Evolutionary conservation across 1,140 invertebrate genomes (phyloP).

Genomic region (Coenobita brevimanus): DNA sequence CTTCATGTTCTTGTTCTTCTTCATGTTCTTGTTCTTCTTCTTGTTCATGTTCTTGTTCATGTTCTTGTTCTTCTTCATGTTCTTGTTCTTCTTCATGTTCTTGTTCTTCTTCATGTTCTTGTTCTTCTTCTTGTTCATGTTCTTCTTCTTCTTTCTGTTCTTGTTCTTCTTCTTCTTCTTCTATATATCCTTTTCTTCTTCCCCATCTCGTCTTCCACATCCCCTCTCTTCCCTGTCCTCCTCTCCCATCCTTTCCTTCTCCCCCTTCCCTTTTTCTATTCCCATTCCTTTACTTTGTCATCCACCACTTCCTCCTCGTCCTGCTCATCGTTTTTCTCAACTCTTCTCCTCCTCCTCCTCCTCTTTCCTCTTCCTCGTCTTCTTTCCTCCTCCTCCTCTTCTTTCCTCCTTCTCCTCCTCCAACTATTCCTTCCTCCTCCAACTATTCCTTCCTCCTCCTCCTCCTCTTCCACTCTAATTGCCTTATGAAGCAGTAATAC

Average conservation of each 20-base stretch:
- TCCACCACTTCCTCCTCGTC: not conserved
- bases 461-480: constrained; percentile 4
- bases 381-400: too few species aligned
- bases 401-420: not conserved
- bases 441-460: not conserved
- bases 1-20: not conserved
- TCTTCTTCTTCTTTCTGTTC: too few species aligned
- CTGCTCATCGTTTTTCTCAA: not conserved
- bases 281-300: not conserved
- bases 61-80: not conserved
- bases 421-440: not conserved
- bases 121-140: not conserved
- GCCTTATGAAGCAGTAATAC: too few species aligned
- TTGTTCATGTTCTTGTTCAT: not conserved
- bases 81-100: not conserved
- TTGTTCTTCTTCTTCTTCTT: too few species aligned
- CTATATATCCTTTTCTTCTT: too few species aligned
- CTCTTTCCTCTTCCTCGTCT: too few species aligned
- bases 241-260: too few species aligned
- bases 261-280: too few species aligned
- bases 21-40: not conserved
- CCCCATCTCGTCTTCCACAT: too few species aligned
- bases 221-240: too few species aligned
- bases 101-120: not conserved
- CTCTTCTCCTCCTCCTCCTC: not conserved